Evolutionary conservation across 2,113 vertebrate species (phyloP).

Genomic region (Phylloscopus whistleri): DNA sequence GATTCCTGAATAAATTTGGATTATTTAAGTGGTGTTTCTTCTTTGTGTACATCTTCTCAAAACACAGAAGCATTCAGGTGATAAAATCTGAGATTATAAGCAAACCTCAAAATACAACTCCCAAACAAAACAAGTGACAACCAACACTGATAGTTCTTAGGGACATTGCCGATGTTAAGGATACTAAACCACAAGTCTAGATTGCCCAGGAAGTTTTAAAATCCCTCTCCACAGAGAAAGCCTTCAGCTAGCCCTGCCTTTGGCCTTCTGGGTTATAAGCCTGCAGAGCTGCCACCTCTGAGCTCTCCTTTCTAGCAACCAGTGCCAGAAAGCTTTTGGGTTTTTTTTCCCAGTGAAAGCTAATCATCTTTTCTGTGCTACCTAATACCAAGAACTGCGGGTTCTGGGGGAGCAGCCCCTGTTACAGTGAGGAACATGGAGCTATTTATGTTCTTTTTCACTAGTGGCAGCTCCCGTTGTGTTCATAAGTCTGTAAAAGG

Average conservation of each 20-base stretch:
- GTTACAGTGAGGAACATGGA: background rate
- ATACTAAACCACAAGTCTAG: background rate
- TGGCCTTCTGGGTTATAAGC: background rate
- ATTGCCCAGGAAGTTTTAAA: background rate
- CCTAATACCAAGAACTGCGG: background rate
- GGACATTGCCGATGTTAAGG: background rate
- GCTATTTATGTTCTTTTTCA: background rate
- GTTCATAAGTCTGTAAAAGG: background rate
- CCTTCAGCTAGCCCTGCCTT: background rate
- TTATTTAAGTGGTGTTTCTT: background rate
- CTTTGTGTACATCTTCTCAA: background rate
- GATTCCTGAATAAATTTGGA: background rate
- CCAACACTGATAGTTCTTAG: background rate
- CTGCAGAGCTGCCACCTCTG: background rate
- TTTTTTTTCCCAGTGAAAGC: background rate
- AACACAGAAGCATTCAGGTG: background rate
- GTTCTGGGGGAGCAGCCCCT: background rate
- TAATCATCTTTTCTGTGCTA: background rate
- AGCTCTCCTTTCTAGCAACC: background rate
- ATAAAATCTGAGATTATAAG: background rate
- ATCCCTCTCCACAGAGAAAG: background rate
- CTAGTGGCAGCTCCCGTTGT: background rate
- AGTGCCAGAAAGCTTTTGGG: background rate
- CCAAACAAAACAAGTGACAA: background rate
- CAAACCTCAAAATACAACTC: background rate